Evolutionary conservation across 2,113 vertebrate species (phyloP), one percentile per base, ranked within the genome.

Genomic region (Gavia stellata): DNA sequence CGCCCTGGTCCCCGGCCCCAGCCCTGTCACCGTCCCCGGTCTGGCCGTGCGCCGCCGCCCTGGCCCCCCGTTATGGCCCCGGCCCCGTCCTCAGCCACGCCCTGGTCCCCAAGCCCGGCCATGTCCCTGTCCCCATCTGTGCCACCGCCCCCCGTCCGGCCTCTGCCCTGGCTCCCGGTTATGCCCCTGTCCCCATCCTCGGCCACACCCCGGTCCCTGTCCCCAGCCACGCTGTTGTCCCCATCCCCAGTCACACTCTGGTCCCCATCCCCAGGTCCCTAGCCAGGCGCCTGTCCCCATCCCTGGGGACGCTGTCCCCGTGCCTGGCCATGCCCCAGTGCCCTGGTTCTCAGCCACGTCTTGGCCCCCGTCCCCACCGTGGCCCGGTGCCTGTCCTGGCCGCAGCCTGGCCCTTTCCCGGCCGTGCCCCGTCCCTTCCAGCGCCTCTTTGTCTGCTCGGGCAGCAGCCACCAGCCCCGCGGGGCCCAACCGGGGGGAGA

Each of bases 391-490:
- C 81, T 44, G 78, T 16, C 36, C 61, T 66, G 47, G 63, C 34
- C 6, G 5, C 52, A 42, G 52, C 16, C 44, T 21, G 74, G 56
- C 56, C 58, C 23, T 3, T 73, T 79, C 90, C 93, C n/a, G 33
- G 75, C 66, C 18, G 1, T 18, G 36, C 31, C 72, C 29, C 1
- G 8, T 20, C 68, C 52, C 80, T n/a, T 14, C 80, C 87, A 82
- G 87, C 2, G 29, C 80, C 61, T 80, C 95, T 96, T 96, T 96
- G 95, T 95, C 95, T 93, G 75, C 74, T 33, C 18, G 4, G 66
- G 61, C 80, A 28, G 61, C 61, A 83, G 33, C 23, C 82, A 40
- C 26, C 55, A 7, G 40, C 45, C 14, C 88, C 15, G 20, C 5
- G 71, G 56, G 91, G 93, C 93, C 95, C 90, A 70, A 7, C 34